Evolutionary conservation across 2,113 vertebrate species (phyloP).

Genomic region (Loxodonta africana): DNA sequence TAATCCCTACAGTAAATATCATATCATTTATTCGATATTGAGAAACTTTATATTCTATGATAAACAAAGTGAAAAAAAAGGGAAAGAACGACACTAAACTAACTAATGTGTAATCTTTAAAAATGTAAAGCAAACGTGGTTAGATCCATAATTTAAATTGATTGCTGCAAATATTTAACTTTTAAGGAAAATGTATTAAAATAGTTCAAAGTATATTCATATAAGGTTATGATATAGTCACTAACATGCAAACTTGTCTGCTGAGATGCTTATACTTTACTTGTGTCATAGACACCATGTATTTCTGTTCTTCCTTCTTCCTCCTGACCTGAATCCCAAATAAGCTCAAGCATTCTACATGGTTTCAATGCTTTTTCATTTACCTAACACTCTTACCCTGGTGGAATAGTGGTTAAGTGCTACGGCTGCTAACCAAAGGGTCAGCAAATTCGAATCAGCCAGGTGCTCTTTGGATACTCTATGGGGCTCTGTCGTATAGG

Average conservation of each 20-base stretch:
- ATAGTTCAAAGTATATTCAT: constrained; percentile 30
- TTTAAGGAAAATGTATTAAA: constrained; percentile 2
- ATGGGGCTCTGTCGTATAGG: too few species aligned
- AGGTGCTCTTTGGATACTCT: too few species aligned
- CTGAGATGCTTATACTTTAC: constrained; percentile 3
- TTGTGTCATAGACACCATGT: neutral
- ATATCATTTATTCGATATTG: constrained; percentile 53
- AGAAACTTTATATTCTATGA: constrained; percentile 42
- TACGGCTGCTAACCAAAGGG: too few species aligned
- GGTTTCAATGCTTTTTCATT: neutral
- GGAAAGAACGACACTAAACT: neutral
- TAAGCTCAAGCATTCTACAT: neutral
- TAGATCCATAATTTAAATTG: neutral
- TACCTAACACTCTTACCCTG: neutral
- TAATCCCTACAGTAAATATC: constrained; percentile 51
- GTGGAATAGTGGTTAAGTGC: too few species aligned
- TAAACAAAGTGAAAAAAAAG: constrained; percentile 29
- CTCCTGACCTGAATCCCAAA: neutral
- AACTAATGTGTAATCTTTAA: constrained; percentile 13
- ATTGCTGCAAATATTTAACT: constrained; percentile 16
- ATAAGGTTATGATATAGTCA: neutral
- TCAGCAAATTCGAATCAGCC: too few species aligned
- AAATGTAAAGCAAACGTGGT: neutral
- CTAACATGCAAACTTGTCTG: constrained; percentile 1
- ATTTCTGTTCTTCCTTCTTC: neutral